These are phyloP conservation scores for Caradrina clavipalpis DNA, from an alignment of 2,888 invertebrate species.

Conservation along the genomic window DNA sequence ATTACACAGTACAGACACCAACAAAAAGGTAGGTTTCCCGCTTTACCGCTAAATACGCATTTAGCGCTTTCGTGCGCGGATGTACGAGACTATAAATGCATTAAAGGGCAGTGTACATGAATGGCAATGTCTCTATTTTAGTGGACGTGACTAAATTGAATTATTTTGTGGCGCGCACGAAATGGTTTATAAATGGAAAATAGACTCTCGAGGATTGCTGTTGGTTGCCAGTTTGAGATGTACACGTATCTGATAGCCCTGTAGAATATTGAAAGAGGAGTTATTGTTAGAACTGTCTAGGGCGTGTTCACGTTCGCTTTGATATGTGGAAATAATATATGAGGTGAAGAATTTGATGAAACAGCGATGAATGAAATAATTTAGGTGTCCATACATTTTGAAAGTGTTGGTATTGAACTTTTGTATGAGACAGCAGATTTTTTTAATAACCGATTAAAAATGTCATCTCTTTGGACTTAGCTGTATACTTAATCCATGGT, in stretches of 20 bases:
- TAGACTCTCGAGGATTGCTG: constrained; percentile 19
- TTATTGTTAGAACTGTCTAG: constrained; percentile 16
- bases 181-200: constrained; percentile 51
- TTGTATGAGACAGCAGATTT: too few species aligned
- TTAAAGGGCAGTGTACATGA: constrained; percentile 61
- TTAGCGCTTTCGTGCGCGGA: constrained; percentile 64
- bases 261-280: constrained; percentile 23
- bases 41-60: constrained; percentile 64
- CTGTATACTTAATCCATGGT: too few species aligned
- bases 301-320: constrained; percentile 6
- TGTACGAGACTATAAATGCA: constrained; percentile 65
- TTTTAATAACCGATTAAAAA: too few species aligned
- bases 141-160: constrained; percentile 60
- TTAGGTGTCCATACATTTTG: too few species aligned
- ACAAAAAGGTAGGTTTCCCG: constrained; percentile 56
- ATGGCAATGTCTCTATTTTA: constrained; percentile 59
- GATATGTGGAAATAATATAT: constrained; percentile 14
- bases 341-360: too few species aligned
- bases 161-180: constrained; percentile 47
- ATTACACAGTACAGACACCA: constrained; percentile 59
- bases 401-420: too few species aligned
- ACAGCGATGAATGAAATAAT: too few species aligned
- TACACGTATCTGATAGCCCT: constrained; percentile 34
- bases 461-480: too few species aligned
- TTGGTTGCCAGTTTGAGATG: constrained; percentile 26